Evolutionary conservation across 2,888 invertebrate genomes (phyloP), one percentile per base, ranked within the genome.

Genomic region (Ormyrus pomaceus): DNA sequence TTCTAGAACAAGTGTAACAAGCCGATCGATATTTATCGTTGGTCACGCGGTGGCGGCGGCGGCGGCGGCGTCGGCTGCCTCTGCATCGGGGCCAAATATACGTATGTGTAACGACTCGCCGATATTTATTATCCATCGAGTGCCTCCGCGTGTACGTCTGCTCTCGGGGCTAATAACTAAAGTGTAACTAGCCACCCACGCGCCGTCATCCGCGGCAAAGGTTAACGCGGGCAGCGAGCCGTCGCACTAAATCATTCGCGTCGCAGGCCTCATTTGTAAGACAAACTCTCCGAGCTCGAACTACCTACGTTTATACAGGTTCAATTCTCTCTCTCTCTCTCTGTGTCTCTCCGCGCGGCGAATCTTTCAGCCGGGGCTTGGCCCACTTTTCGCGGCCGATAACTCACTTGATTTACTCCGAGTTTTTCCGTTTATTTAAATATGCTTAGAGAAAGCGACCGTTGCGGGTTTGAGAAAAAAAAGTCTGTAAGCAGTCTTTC

Each of bases 211-310:
- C 85, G 83, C 80, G 82, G 84, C 83, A 86, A 86, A 87, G 88
- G 87, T 87, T 86, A 86, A 86, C 85, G 85, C 84, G 66, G 68
- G 65, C 76, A 62, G 73, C 83, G 84, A 81, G 83, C 76, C 73
- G 61, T 48, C 56, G 86, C 82, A 87, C 86, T 89, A 89, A 90
- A 89, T 90, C 89, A 89, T 88, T 85, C 83, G 86, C 88, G 89
- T 89, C 87, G 86, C 87, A 85, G 86, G 89, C 87, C 89, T 88
- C 89, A 89, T 90, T 89, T 90, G 88, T 88, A 89, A 89, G 89
- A 89, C 88, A 89, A 90, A 89, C 85, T 59, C 11, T 19, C 34
- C 7, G 19, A 6, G 11, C 59, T 48, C 19, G 13, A 34, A 34
- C 34, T 34, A 34, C 34, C 34, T 34, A 34, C 34, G 34, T 34